Percentiles rank a stretch among this genome's conserved stretches.
phyloP scores from a whole-genome alignment of 2,888 invertebrate species.

The Dicranocentrus wangi region DNA sequence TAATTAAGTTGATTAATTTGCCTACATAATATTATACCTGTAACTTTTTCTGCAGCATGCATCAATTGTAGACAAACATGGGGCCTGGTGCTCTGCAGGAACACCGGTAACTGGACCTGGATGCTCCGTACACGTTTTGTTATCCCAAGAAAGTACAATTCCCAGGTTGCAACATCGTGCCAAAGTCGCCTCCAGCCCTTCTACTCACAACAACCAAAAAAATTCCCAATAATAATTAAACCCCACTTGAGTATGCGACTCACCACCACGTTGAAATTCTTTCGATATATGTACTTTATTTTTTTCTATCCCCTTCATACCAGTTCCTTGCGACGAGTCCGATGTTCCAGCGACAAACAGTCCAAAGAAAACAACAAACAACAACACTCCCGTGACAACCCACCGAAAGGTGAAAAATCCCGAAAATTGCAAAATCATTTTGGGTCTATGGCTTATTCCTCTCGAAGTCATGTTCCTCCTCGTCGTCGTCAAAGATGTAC shows the following conservation, averaged over 20 bases:
- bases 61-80: slow-evolving; percentile 80
- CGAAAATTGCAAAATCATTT: no score
- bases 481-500: no score
- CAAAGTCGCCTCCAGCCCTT: slow-evolving; percentile 70
- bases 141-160: slow-evolving; percentile 77
- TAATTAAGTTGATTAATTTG: no score
- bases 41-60: slow-evolving; percentile 80
- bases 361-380: no score
- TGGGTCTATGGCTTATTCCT: no score
- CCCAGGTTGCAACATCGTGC: slow-evolving; percentile 78
- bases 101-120: slow-evolving; percentile 78
- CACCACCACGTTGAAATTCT: neutral
- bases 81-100: slow-evolving; percentile 78
- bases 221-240: neutral
- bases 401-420: no score
- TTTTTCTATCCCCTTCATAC: no score
- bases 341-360: neutral
- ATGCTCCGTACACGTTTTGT: slow-evolving; percentile 76
- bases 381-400: no score
- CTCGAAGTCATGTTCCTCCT: no score
- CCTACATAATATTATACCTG: slow-evolving; percentile 74
- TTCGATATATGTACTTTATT: no score
- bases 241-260: no score
- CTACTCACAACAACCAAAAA: slow-evolving; percentile 12
- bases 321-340: neutral